Evolutionary conservation across 2,113 vertebrate species (phyloP).

Genomic region (Phyllostomus hastatus): DNA sequence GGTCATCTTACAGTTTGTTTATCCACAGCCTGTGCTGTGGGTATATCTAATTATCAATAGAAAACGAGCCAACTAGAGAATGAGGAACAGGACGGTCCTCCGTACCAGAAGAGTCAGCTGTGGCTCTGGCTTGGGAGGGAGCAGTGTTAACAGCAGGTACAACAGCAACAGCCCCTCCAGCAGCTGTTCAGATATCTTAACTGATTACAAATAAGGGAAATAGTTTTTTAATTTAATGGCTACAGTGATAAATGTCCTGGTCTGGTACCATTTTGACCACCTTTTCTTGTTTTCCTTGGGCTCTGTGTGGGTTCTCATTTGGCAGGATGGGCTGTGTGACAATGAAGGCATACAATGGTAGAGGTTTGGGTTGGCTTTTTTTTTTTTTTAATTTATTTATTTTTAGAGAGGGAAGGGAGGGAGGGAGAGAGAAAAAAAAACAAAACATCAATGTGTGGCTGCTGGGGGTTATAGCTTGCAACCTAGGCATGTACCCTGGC

Average conservation of each 20-base stretch:
- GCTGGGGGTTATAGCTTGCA: no score
- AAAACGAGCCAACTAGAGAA: neutral
- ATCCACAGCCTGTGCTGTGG: neutral
- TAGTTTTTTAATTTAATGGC: neutral
- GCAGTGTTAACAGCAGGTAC: neutral
- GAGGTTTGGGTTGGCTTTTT: no score
- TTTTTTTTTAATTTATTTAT: no score
- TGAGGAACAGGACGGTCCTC: neutral
- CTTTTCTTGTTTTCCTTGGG: neutral
- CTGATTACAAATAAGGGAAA: neutral
- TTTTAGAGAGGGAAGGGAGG: no score
- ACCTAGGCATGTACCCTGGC: no score
- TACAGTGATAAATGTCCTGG: neutral
- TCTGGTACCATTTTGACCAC: neutral
- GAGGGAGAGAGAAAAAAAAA: no score
- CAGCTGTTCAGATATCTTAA: neutral
- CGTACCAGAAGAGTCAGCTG: neutral
- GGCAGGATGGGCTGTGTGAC: neutral
- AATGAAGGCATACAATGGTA: neutral
- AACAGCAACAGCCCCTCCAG: neutral
- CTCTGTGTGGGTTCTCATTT: neutral
- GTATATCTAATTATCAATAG: neutral
- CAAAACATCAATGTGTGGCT: no score
- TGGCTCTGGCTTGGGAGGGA: neutral
- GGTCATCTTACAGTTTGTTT: neutral